Conservation (phyloP, 2,797 vertebrate genomes). For the Protosalanx chinensis region DNA sequence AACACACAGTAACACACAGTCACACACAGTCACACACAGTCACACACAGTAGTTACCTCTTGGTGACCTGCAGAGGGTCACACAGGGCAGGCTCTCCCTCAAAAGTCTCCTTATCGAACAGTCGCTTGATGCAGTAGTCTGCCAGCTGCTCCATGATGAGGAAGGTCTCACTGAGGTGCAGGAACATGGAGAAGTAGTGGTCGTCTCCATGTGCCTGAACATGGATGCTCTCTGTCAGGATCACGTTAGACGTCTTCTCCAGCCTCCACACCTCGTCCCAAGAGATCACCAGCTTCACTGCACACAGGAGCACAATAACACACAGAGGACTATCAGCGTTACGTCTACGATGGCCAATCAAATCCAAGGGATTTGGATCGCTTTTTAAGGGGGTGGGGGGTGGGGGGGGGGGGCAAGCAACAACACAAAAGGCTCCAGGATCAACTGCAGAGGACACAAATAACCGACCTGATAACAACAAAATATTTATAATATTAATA, state of each 20-base stretch:
- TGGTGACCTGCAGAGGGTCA: slow-evolving; percentile 91
- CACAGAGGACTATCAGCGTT: neutral
- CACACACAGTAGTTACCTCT: slow-evolving; percentile 76
- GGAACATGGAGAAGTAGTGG: slow-evolving; percentile 97
- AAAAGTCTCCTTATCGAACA: slow-evolving; percentile 96
- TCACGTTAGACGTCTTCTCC: slow-evolving; percentile 89
- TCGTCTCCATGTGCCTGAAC: slow-evolving; percentile 85
- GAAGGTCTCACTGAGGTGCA: slow-evolving; percentile 92
- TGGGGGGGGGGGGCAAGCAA: no score
- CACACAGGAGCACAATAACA: neutral
- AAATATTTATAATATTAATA: no score
- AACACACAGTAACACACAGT: no score
- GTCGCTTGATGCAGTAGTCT: slow-evolving; percentile 86
- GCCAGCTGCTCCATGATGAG: slow-evolving; percentile 96
- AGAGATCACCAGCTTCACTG: slow-evolving; percentile 91
- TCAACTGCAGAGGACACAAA: no score
- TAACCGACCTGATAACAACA: no score
- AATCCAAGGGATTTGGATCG: no score
- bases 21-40: no score
- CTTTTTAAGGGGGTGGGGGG: no score
- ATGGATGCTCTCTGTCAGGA: slow-evolving; percentile 92
- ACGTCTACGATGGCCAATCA: no score
- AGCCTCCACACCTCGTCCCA: slow-evolving; percentile 95
- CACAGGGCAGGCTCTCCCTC: slow-evolving; percentile 80
- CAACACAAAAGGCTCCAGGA: no score